A percentile compares a stretch with the other conserved stretches of the same genome.
Evolutionary conservation across 2,797 vertebrate genomes (phyloP).

Genomic region (Eptatretus atami): DNA sequence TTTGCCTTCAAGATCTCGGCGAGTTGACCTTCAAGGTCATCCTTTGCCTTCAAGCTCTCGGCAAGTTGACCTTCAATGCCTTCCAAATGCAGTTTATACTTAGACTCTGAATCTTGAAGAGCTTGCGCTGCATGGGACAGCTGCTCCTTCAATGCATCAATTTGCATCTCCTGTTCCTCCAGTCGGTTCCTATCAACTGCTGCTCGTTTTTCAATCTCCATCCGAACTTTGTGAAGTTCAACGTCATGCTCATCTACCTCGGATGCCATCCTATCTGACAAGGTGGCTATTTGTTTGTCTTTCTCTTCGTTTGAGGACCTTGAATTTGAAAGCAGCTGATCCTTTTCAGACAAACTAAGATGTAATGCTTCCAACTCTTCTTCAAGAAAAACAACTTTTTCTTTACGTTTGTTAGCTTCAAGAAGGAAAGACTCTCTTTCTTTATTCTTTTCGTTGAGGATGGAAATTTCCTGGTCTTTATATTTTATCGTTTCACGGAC

Average conservation of each 20-base stretch:
- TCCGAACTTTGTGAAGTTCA: neutral
- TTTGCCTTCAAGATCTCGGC: too few relatives aligned
- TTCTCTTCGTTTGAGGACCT: neutral
- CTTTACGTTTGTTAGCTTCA: too few relatives aligned
- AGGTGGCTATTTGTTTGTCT: constrained; percentile 1
- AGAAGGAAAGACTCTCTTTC: too few relatives aligned
- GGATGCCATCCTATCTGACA: constrained; percentile 4
- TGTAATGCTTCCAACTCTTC: constrained; percentile 14
- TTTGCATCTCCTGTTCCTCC: constrained; percentile 18
- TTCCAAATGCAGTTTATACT: neutral
- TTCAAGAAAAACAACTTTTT: too few relatives aligned
- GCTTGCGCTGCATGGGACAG: constrained; percentile 12
- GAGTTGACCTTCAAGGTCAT: neutral
- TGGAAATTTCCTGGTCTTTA: too few relatives aligned
- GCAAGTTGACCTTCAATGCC: neutral
- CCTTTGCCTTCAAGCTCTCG: neutral
- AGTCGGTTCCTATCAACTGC: constrained; percentile 10
- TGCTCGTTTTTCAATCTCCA: neutral
- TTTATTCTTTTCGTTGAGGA: too few relatives aligned
- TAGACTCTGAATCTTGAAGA: constrained; percentile 3
- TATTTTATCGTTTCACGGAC: too few relatives aligned
- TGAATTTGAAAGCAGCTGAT: constrained; percentile 20
- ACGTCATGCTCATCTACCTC: neutral
- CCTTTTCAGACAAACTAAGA: constrained; percentile 16
- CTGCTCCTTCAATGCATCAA: constrained; percentile 30